Evolutionary conservation across 2,888 invertebrate genomes (phyloP).

Genomic region (Lucinisca nassula): DNA sequence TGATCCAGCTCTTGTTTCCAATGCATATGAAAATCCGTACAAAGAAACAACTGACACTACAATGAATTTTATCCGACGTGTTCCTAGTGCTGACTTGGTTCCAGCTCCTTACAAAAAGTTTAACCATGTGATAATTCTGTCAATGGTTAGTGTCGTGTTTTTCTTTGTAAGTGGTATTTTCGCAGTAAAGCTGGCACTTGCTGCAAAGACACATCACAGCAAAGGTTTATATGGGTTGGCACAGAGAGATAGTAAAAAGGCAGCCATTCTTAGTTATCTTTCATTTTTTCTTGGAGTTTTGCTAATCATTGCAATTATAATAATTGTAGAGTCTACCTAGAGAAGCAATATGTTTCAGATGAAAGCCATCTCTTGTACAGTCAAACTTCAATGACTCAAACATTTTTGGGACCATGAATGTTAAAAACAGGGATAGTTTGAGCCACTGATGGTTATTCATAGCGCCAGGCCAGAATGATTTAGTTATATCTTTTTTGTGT

Average conservation of each 20-base stretch:
- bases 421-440: too few relatives aligned
- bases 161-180: slow-evolving; percentile 79
- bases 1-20: slow-evolving; percentile 78
- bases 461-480: too few relatives aligned
- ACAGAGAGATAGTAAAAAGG: slow-evolving; percentile 79
- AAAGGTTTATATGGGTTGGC: slow-evolving; percentile 84
- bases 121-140: slow-evolving; percentile 80
- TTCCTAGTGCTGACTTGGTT: slow-evolving; percentile 82
- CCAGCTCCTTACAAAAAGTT: slow-evolving; percentile 82
- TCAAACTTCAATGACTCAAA: not conserved
- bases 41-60: slow-evolving; percentile 83
- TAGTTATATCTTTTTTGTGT: too few relatives aligned
- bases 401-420: too few relatives aligned
- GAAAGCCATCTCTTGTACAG: not conserved
- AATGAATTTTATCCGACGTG: slow-evolving; percentile 78
- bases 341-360: not conserved
- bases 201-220: slow-evolving; percentile 79
- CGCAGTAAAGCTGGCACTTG: slow-evolving; percentile 79
- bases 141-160: slow-evolving; percentile 78
- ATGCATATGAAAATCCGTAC: slow-evolving; percentile 82
- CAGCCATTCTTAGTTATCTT: slow-evolving; percentile 79
- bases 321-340: slow-evolving; percentile 28
- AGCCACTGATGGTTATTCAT: too few relatives aligned
- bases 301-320: slow-evolving; percentile 45
- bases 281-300: slow-evolving; percentile 74